Base-by-base conservation (phyloP, 2,113 vertebrate genomes). In the Ameiurus melas region DNA sequence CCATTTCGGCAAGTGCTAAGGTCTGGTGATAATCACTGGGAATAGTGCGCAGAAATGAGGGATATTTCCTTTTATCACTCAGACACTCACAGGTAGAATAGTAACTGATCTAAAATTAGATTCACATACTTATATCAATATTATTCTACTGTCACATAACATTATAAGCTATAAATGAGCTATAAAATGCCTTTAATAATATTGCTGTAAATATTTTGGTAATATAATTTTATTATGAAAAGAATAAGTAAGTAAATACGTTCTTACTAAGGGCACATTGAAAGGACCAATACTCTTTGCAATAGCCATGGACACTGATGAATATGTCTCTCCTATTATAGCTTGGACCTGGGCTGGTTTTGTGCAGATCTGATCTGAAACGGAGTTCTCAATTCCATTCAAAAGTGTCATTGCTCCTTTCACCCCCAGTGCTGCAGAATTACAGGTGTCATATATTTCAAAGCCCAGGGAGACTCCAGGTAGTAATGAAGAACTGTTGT, bases 401-500 rank as follows among this genome's bases (percentile, higher is more conserved):
- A 89, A 60, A 83, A 96, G 90, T 10, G 93, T 90, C 33, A 96
- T 88, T 20, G 93, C 93, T 0, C 90, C 90, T 53, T 51, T 93
- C 27, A 95, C 91, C 30, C 91, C 91, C 82, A 86, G 83, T n/a
- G 93, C 88, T 62, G 92, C 89, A 19, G 94, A 94, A 6, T 91
- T 89, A 86, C 95, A 95, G 2, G 89, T 86, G 83, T 96, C 95
- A 57, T 95, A 95, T 16, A 95, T 92, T 58, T 93, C 92, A 60
- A 95, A 96, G 4, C 95, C 95, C 84, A 95, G 43, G 80, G 91
- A 90, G 33, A 95, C 85, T 4, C 92, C 93, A 19, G 94, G 95
- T 64, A 96, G 91, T n/a, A 96, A 73, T 20, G 91, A 85, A 60
- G 94, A 91, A 30, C 92, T 95, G 89, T 95, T 95, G 82, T 96